Percentiles rank a stretch among this genome's conserved stretches.
These are phyloP conservation scores for Chrysogorgia sp. DNA, from an alignment of 92 coral and sea anemone species.

Conservation along the genomic window DNA sequence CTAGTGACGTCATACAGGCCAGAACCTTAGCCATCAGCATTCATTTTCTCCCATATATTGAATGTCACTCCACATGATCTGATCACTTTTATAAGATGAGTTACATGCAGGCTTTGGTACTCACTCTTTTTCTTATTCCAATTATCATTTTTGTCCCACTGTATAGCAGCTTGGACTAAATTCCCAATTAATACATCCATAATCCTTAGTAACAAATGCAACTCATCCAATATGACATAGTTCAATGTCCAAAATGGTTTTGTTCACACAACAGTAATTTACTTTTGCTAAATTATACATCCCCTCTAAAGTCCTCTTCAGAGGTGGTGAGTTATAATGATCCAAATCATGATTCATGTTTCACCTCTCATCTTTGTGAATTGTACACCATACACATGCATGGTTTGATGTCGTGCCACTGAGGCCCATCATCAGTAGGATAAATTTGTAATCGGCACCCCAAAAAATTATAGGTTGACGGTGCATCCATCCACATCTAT, in stretches of 20 bases:
- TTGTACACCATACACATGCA: constrained; percentile 36
- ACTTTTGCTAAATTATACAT: constrained; percentile 56
- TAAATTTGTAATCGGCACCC: constrained; percentile 71
- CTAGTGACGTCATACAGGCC: constrained; percentile 34
- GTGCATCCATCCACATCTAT: constrained; percentile 34
- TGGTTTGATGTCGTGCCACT: constrained; percentile 59
- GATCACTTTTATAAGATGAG: constrained; percentile 33
- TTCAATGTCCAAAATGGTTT: constrained; percentile 64
- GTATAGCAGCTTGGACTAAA: constrained; percentile 24
- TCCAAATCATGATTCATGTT: constrained; percentile 52
- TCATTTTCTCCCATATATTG: constrained; percentile 25
- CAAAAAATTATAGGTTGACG: constrained; percentile 57
- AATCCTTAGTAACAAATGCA: constrained; percentile 50
- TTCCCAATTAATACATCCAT: constrained; percentile 50
- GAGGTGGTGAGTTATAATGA: constrained; percentile 52
- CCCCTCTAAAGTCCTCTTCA: constrained; percentile 48
- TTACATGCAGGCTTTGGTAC: constrained; percentile 29
- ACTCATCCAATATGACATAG: constrained; percentile 68
- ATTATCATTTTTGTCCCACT: constrained; percentile 47
- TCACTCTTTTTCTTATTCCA: constrained; percentile 40
- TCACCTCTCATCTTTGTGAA: constrained; percentile 47
- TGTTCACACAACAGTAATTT: constrained; percentile 61
- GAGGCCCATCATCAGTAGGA: constrained; percentile 65
- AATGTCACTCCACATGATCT: constrained; percentile 32
- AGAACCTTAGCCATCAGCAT: constrained; percentile 18